Percentiles rank a stretch among this genome's conserved stretches.
These are phyloP conservation scores for Nomada goodeniana DNA, from an alignment of 2,888 invertebrate genomes.

Conservation along the genomic window DNA sequence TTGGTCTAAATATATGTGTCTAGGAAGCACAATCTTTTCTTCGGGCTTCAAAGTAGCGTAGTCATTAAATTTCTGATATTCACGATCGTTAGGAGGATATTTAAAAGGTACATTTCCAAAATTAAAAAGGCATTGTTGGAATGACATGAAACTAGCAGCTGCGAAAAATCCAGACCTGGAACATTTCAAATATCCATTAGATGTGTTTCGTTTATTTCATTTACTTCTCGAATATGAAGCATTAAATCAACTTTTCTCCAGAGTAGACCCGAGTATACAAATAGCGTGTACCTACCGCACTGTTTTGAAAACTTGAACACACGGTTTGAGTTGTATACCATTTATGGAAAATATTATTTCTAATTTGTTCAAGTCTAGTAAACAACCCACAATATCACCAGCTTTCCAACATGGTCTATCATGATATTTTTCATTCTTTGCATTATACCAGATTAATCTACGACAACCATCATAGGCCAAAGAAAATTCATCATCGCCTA, in stretches of 20 bases:
- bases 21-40: slow-evolving; percentile 93
- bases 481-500: slow-evolving; percentile 96
- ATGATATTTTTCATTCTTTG: slow-evolving; percentile 87
- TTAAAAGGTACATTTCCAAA: slow-evolving; percentile 93
- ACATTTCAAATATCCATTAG: neutral
- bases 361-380: slow-evolving; percentile 90
- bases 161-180: slow-evolving; percentile 94
- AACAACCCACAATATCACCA: slow-evolving; percentile 94
- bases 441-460: slow-evolving; percentile 95
- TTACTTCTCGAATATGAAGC: neutral
- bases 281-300: slow-evolving; percentile 87
- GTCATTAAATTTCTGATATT: slow-evolving; percentile 91
- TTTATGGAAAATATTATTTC: slow-evolving; percentile 94
- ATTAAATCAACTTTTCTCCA: neutral
- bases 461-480: slow-evolving; percentile 97
- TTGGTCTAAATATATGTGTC: slow-evolving; percentile 91
- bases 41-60: slow-evolving; percentile 90
- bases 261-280: neutral
- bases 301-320: slow-evolving; percentile 90
- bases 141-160: slow-evolving; percentile 98
- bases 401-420: slow-evolving; percentile 90
- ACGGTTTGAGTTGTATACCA: slow-evolving; percentile 89
- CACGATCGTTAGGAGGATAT: slow-evolving; percentile 89
- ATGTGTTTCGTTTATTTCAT: neutral
- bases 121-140: slow-evolving; percentile 97